phyloP scores from a whole-genome alignment of 2,113 vertebrate species.

The Ranitomeya imitator region DNA sequence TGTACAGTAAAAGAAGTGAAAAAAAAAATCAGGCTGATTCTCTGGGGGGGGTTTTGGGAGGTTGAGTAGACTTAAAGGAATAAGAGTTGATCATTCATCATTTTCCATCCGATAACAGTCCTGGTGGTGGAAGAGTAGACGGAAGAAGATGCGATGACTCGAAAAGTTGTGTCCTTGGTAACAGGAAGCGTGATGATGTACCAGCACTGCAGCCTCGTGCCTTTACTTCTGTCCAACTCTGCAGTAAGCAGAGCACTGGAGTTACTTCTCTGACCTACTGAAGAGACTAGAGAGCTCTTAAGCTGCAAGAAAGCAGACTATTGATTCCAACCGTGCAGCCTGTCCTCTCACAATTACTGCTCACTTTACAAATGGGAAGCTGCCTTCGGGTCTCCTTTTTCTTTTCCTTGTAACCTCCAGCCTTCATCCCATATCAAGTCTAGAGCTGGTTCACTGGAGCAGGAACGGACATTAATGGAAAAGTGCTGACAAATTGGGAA shows the following conservation, averaged over 20 bases:
- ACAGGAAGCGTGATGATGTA: conserved; percentile 66
- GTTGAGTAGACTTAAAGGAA: conserved; percentile 31
- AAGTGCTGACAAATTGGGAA: conserved; percentile 69
- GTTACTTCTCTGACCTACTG: conserved; percentile 68
- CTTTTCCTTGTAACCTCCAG: conserved; percentile 64
- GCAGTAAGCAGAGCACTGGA: conserved; percentile 74
- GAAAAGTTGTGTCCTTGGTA: conserved; percentile 75
- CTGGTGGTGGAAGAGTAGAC: conserved; percentile 61
- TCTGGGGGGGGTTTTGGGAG: background rate
- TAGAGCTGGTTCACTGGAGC: conserved; percentile 67
- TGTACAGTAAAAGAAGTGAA: conserved; percentile 21
- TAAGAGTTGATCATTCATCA: conserved; percentile 68
- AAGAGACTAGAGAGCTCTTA: conserved; percentile 67
- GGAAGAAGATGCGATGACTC: conserved; percentile 66
- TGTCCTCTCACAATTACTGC: conserved; percentile 72
- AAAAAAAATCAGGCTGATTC: background rate
- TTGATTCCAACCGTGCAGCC: conserved; percentile 69
- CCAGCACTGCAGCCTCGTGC: conserved; percentile 73
- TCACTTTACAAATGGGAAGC: conserved; percentile 66
- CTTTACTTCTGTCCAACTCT: conserved; percentile 76
- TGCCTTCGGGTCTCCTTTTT: conserved; percentile 61
- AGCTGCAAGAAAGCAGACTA: conserved; percentile 66
- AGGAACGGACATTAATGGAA: conserved; percentile 69
- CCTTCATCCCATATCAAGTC: conserved; percentile 73
- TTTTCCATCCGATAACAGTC: conserved; percentile 64